A percentile compares a stretch with the other conserved stretches of the same genome.
Conservation (phyloP, 2,888 invertebrate species). For the Icerya purchasi region DNA sequence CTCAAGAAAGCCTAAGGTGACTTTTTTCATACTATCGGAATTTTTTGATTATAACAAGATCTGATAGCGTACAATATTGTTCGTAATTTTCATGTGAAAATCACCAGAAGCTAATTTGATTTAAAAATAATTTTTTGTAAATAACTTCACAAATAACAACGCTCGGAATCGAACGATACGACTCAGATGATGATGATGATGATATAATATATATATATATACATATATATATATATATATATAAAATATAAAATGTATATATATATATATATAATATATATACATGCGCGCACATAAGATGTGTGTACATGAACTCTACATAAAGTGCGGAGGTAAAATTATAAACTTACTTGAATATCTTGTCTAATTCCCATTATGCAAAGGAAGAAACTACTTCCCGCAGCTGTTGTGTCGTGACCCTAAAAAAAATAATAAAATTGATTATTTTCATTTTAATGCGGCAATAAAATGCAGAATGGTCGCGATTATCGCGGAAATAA, state of each 20-base stretch:
- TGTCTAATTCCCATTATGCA: slow-evolving; percentile 53
- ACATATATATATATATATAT: neutral
- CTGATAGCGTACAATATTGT: too few relatives aligned
- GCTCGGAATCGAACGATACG: too few relatives aligned
- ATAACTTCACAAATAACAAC: too few relatives aligned
- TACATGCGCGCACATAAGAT: neutral
- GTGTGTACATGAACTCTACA: neutral
- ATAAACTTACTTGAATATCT: slow-evolving; percentile 34
- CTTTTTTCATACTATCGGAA: too few relatives aligned
- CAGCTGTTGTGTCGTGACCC: slow-evolving; percentile 65
- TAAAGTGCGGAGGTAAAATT: neutral
- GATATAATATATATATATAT: neutral
- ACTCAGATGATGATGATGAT: neutral
- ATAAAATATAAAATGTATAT: neutral
- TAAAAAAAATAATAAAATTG: slow-evolving; percentile 20
- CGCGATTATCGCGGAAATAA: too few relatives aligned
- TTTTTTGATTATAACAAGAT: too few relatives aligned
- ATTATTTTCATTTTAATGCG: neutral
- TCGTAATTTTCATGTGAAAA: too few relatives aligned
- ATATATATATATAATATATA: neutral
- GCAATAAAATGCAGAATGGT: too few relatives aligned
- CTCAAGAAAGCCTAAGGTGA: too few relatives aligned
- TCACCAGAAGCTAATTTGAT: too few relatives aligned
- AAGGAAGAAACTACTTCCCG: slow-evolving; percentile 60
- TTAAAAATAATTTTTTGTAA: too few relatives aligned